These are phyloP conservation scores for Eurois occulta DNA, from an alignment of 2,888 invertebrate genomes.

Conservation along the genomic window DNA sequence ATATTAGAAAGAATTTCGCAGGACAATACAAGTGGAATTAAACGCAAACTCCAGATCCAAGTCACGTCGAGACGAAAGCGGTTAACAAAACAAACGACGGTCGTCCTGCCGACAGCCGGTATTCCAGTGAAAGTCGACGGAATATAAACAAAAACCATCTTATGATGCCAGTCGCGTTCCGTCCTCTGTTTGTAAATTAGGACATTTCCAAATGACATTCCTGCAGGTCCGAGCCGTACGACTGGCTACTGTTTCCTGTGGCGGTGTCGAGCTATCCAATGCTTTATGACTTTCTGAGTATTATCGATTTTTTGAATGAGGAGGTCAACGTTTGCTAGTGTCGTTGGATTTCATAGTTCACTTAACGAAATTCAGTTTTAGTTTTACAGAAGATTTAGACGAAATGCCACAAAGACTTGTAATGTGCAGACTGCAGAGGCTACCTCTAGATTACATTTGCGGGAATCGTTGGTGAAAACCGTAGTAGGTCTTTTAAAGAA, in stretches of 20 bases:
- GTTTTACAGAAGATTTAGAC: background rate
- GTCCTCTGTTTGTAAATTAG: conserved; percentile 70
- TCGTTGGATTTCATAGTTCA: background rate
- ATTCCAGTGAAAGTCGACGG: conserved; percentile 74
- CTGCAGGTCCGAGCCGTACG: conserved; percentile 68
- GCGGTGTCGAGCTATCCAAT: conserved; percentile 4
- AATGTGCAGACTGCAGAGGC: background rate
- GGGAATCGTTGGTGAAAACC: background rate
- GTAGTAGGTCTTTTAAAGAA: background rate
- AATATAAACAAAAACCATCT: conserved; percentile 72
- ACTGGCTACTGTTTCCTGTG: conserved; percentile 70
- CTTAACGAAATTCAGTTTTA: background rate
- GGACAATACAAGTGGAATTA: conserved; percentile 12
- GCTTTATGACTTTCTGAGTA: conserved; percentile 41
- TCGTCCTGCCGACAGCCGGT: conserved; percentile 65
- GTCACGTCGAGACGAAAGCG: conserved; percentile 66
- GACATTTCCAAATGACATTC: conserved; percentile 71
- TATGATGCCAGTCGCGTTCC: conserved; percentile 67
- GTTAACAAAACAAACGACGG: conserved; percentile 64
- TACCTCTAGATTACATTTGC: background rate
- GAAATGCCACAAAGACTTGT: too few relatives aligned
- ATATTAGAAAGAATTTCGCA: background rate
- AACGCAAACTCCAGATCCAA: conserved; percentile 52
- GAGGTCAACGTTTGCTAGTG: background rate
- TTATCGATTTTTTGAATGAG: conserved; percentile 6